Percentiles rank a stretch among this genome's conserved stretches.
phyloP scores from a whole-genome alignment of 2,888 invertebrate genomes.

The Volucella zonaria region DNA sequence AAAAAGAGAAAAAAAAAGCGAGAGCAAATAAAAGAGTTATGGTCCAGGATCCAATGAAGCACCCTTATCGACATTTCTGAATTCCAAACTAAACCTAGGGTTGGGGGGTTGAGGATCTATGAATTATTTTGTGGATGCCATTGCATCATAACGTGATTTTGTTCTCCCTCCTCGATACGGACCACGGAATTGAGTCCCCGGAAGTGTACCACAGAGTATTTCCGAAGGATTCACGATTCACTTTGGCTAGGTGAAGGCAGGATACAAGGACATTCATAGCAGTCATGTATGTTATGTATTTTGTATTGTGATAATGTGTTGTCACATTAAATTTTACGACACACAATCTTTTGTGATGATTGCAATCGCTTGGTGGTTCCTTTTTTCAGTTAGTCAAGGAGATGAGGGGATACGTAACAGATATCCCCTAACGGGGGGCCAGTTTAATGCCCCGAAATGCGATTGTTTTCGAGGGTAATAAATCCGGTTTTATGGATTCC shows the following conservation, averaged over 20 bases:
- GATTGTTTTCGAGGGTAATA: constrained; percentile 56
- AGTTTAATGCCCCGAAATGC: constrained; percentile 39
- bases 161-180: too few relatives aligned
- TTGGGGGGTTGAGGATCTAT: neutral
- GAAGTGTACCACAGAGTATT: constrained; percentile 23
- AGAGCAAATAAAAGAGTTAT: neutral
- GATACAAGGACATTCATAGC: neutral
- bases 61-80: constrained; percentile 44
- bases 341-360: constrained; percentile 61
- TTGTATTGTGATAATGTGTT: constrained; percentile 42
- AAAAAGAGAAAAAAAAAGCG: too few relatives aligned
- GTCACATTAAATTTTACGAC: constrained; percentile 67
- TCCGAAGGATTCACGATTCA: constrained; percentile 10
- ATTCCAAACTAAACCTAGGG: neutral
- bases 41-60: neutral
- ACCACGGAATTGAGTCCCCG: neutral
- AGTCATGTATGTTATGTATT: constrained; percentile 8
- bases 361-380: constrained; percentile 56
- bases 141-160: constrained; percentile 6
- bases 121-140: neutral
- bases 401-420: too few relatives aligned
- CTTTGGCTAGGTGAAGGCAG: constrained; percentile 19
- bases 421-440: constrained; percentile 18
- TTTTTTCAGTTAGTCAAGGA: constrained; percentile 27
- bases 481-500: constrained; percentile 63